Conservation (phyloP, 1,140 invertebrate genomes). For the Brachystomella parvula region DNA sequence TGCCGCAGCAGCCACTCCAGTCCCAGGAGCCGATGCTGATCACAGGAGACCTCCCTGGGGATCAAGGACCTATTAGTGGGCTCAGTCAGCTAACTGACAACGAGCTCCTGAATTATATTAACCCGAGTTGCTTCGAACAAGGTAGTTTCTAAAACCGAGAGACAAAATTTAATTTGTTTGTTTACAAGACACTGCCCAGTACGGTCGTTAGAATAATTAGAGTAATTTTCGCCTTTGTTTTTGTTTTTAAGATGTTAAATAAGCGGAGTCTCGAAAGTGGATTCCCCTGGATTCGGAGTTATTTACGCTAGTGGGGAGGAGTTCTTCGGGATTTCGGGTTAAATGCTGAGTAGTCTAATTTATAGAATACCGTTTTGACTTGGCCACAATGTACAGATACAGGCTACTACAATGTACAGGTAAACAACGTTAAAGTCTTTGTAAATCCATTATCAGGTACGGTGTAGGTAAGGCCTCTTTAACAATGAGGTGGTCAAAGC, state of each 20-base stretch:
- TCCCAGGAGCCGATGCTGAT: neutral
- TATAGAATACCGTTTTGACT: no score
- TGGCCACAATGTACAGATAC: no score
- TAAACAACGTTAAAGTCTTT: no score
- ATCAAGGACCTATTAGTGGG: conserved; percentile 45
- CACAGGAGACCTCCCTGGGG: conserved; percentile 14
- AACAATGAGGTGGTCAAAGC: no score
- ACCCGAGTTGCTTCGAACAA: conserved; percentile 69
- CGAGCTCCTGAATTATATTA: conserved; percentile 74
- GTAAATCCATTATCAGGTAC: no score
- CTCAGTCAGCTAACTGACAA: conserved; percentile 72
- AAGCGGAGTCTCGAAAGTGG: no score
- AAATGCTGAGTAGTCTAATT: no score
- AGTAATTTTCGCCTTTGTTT: neutral
- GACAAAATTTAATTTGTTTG: neutral
- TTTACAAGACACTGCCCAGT: neutral
- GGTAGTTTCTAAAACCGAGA: conserved; percentile 14
- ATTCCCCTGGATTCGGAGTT: no score
- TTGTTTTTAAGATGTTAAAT: neutral
- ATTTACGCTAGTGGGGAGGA: neutral
- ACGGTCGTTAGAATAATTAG: neutral
- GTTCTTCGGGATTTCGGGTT: no score
- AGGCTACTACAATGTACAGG: no score
- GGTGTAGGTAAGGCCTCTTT: no score
- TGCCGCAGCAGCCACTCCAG: neutral